These are phyloP conservation scores for Drosophila melanica DNA, from an alignment of 1,140 invertebrate genomes.

Conservation along the genomic window DNA sequence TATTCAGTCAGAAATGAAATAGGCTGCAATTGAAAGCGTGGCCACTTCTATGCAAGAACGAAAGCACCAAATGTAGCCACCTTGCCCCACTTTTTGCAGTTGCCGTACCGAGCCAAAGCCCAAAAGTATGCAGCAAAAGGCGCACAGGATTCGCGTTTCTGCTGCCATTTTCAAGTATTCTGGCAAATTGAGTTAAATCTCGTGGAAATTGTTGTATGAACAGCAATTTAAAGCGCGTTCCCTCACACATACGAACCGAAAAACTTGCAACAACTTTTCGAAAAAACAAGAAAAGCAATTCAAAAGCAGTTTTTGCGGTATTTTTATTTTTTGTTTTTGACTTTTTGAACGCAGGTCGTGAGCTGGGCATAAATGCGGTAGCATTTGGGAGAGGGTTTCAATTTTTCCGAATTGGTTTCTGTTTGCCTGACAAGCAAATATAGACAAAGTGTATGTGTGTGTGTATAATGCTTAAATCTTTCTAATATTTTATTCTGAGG, in stretches of 20 bases:
- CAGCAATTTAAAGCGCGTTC: neutral
- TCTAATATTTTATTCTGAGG: no score
- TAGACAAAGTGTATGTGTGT: no score
- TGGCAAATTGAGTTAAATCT: slow-evolving; percentile 58
- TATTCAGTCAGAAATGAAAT: slow-evolving; percentile 26
- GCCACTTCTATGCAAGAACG: slow-evolving; percentile 14
- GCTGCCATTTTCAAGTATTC: slow-evolving; percentile 20
- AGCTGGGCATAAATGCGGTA: neutral
- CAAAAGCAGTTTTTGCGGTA: slow-evolving; percentile 63
- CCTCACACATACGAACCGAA: slow-evolving; percentile 20
- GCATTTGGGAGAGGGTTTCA: neutral
- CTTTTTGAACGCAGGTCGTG: neutral
- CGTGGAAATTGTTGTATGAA: slow-evolving; percentile 33
- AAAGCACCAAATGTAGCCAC: slow-evolving; percentile 35
- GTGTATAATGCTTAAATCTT: no score
- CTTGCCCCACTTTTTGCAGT: slow-evolving; percentile 38
- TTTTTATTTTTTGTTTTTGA: neutral
- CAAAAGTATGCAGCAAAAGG: slow-evolving; percentile 62
- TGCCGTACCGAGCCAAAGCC: slow-evolving; percentile 54
- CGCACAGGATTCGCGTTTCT: slow-evolving; percentile 40
- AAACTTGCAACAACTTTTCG: slow-evolving; percentile 36
- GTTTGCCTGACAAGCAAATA: no score
- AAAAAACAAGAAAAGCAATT: slow-evolving; percentile 66
- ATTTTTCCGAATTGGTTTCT: neutral
- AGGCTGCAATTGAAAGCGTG: slow-evolving; percentile 20